A percentile compares a stretch with the other conserved stretches of the same genome.
These are phyloP conservation scores for Pantherophis vulpinus DNA, from an alignment of 2,797 vertebrate genomes.

Conservation along the genomic window DNA sequence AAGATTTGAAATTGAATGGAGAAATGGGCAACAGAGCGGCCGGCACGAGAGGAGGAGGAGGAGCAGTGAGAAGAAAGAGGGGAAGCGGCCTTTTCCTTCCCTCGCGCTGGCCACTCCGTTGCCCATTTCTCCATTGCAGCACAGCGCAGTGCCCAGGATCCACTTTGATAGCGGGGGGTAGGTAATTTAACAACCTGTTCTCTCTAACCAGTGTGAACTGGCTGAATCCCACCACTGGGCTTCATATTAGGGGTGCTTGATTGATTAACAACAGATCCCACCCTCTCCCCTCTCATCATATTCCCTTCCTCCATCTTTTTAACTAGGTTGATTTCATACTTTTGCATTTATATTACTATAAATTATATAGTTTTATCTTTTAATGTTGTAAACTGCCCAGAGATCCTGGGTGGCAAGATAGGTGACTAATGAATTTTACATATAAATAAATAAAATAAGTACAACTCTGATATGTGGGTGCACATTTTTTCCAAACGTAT, in stretches of 20 bases:
- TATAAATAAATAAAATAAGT: neutral
- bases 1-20: too few species aligned
- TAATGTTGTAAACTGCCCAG: neutral
- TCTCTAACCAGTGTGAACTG: too few species aligned
- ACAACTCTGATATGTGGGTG: neutral
- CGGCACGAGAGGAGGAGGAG: too few species aligned
- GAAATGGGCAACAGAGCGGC: too few species aligned
- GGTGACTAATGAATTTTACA: neutral
- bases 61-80: too few species aligned
- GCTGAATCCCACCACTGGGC: too few species aligned
- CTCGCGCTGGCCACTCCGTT: rapidly evolving
- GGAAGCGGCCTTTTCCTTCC: too few species aligned
- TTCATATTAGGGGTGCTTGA: neutral
- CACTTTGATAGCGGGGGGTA: too few species aligned
- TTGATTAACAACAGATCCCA: neutral
- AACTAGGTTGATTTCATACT: neutral
- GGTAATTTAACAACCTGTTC: too few species aligned
- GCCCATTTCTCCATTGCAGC: too few species aligned
- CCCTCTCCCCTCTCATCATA: neutral
- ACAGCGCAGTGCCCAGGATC: too few species aligned
- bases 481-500: neutral
- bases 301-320: neutral
- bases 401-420: neutral
- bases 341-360: neutral
- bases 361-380: neutral